phyloP scores from a whole-genome alignment of 1,140 invertebrate species.

The Pygmarrhopalites habei region DNA sequence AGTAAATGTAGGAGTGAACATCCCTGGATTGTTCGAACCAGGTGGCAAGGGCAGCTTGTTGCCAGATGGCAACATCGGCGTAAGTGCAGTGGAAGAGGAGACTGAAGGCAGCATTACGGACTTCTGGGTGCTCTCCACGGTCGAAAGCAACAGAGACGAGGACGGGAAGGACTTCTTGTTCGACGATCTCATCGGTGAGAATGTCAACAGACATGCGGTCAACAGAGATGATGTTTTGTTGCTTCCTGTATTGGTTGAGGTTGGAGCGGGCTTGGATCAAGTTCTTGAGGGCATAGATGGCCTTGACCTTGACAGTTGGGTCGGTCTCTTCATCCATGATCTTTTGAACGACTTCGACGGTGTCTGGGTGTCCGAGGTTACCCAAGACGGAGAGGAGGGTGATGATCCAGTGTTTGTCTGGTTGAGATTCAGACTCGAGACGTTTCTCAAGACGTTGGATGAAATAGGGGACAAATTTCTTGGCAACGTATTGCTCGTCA shows the following conservation, averaged over 20 bases:
- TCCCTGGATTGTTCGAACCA: conserved; percentile 35
- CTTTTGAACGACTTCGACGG: conserved; percentile 33
- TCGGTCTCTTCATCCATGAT: conserved; percentile 33
- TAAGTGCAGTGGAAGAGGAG: conserved; percentile 31
- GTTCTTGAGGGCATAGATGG: conserved; percentile 7
- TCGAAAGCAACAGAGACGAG: conserved; percentile 38
- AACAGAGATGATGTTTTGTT: background rate
- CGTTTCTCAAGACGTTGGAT: conserved; percentile 22
- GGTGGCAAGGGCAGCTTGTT: conserved; percentile 38
- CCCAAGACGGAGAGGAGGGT: conserved; percentile 35
- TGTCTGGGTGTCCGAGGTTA: conserved; percentile 38
- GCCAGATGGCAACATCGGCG: conserved; percentile 36
- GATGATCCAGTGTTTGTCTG: conserved; percentile 6
- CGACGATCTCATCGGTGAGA: conserved; percentile 22
- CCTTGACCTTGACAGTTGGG: conserved; percentile 25
- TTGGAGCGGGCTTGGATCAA: background rate
- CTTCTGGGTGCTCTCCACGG: conserved; percentile 38
- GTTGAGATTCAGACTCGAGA: background rate
- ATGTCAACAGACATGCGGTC: conserved; percentile 27
- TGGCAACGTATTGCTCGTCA: conserved; percentile 23
- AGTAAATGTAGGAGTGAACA: conserved; percentile 37
- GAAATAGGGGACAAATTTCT: conserved; percentile 31
- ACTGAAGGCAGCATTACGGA: conserved; percentile 38
- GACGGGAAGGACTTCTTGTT: conserved; percentile 37
- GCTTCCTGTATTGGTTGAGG: background rate